Conservation (phyloP, 2,888 invertebrate species). For the Alloscopus bannaensis region DNA sequence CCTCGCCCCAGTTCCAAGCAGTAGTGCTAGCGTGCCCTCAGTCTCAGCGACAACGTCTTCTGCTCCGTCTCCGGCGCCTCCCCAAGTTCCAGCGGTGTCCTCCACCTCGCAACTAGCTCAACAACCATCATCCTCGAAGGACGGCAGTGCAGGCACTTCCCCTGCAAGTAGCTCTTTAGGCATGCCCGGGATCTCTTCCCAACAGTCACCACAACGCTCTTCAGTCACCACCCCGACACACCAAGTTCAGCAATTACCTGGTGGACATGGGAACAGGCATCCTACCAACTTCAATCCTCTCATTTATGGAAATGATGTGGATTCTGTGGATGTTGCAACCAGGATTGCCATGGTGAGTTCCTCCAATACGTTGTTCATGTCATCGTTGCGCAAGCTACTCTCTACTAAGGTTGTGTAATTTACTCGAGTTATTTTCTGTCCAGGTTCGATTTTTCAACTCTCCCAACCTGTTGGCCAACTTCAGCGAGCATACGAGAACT, state of each 20-base stretch:
- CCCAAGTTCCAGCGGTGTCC: conserved; percentile 38
- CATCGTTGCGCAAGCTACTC: too few relatives aligned
- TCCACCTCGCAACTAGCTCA: conserved; percentile 76
- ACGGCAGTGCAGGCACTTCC: conserved; percentile 75
- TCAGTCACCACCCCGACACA: conserved; percentile 53
- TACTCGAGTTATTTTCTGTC: conserved; percentile 67
- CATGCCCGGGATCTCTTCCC: conserved; percentile 46
- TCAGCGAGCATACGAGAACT: conserved; percentile 98
- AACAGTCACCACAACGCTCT: conserved; percentile 57
- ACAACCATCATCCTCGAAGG: conserved; percentile 75
- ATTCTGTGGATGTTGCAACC: conserved; percentile 98
- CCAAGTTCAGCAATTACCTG: conserved; percentile 36
- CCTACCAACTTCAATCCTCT: conserved; percentile 84
- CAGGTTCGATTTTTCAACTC: conserved; percentile 98
- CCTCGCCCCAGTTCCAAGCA: conserved; percentile 29
- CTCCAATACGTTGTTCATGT: too few relatives aligned
- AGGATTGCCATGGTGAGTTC: conserved; percentile 94
- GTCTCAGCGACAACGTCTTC: conserved; percentile 49
- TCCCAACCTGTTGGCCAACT: conserved; percentile 96
- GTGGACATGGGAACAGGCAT: conserved; percentile 69
- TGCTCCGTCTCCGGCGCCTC: conserved; percentile 34
- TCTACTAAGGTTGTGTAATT: too few relatives aligned
- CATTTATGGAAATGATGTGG: conserved; percentile 95
- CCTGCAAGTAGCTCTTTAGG: conserved; percentile 60
- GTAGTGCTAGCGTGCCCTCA: conserved; percentile 37